A percentile compares a stretch with the other conserved stretches of the same genome.
phyloP scores from a whole-genome alignment of 2,888 invertebrate species.

The Bombyx huttoni region DNA sequence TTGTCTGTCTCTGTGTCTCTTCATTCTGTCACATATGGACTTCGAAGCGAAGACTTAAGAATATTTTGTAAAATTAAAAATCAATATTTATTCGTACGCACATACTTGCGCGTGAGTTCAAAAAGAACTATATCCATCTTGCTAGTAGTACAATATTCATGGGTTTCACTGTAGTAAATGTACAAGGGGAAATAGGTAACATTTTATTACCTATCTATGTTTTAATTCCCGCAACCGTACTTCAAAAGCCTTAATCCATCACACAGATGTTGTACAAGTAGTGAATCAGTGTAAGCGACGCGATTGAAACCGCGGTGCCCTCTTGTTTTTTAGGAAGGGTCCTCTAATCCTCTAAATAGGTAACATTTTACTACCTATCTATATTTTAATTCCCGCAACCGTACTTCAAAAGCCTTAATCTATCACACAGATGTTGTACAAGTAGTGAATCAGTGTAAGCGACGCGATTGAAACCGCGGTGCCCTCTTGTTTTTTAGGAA shows the following conservation, averaged over 20 bases:
- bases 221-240: slow-evolving; percentile 1
- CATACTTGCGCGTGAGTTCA: too few species aligned
- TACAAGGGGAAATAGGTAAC: too few species aligned
- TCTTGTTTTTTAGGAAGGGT: slow-evolving; percentile 68
- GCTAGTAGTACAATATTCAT: too few species aligned
- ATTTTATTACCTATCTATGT: too few species aligned
- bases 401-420: slow-evolving; percentile 6
- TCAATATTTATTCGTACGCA: too few species aligned
- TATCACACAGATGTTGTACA: slow-evolving; percentile 8
- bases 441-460: slow-evolving; percentile 29
- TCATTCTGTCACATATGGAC: too few species aligned
- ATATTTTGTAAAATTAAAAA: too few species aligned
- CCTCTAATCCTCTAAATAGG: slow-evolving; percentile 36
- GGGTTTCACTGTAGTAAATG: too few species aligned
- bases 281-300: slow-evolving; percentile 33
- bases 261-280: slow-evolving; percentile 10
- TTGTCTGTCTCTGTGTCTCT: too few species aligned
- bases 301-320: slow-evolving; percentile 37
- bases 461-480: slow-evolving; percentile 32
- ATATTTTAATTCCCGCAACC: not conserved
- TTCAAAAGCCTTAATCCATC: slow-evolving; percentile 7
- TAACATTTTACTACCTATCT: too few species aligned
- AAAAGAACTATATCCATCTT: too few species aligned
- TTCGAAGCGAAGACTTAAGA: too few species aligned
- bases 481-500: slow-evolving; percentile 66